These are phyloP conservation scores for Plagiodera versicolora DNA, from an alignment of 2,888 invertebrate species.

Conservation along the genomic window DNA sequence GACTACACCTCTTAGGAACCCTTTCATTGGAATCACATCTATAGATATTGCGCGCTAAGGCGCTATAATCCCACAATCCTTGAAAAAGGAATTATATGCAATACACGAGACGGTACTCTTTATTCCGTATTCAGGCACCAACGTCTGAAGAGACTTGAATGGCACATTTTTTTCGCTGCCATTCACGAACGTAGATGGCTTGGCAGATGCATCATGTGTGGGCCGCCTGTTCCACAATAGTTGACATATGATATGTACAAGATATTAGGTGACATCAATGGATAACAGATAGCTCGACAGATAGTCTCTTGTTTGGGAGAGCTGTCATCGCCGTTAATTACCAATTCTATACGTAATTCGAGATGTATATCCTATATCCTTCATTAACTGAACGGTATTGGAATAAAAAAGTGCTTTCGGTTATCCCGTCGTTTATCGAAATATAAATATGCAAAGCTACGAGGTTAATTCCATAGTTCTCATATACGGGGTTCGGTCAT, in stretches of 20 bases:
- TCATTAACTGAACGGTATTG: neutral
- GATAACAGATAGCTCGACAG: conserved; percentile 8
- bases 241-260: conserved; percentile 5
- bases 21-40: no score
- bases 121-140: neutral
- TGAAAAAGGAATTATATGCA: neutral
- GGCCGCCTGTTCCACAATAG: conserved; percentile 3
- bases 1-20: no score
- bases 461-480: no score
- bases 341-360: neutral
- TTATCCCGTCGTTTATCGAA: no score
- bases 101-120: neutral
- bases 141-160: conserved; percentile 8
- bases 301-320: conserved; percentile 8
- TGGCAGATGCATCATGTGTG: conserved; percentile 8
- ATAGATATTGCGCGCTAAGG: no score
- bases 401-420: no score
- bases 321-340: conserved; percentile 6
- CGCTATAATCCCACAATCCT: neutral
- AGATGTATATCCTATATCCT: neutral
- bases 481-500: no score
- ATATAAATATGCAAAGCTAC: no score
- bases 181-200: conserved; percentile 6
- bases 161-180: conserved; percentile 2
- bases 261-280: conserved; percentile 1